Percentiles rank a stretch among this genome's conserved stretches.
Evolutionary conservation across 2,888 invertebrate genomes (phyloP).

Genomic region (Fabriciana adippe): DNA sequence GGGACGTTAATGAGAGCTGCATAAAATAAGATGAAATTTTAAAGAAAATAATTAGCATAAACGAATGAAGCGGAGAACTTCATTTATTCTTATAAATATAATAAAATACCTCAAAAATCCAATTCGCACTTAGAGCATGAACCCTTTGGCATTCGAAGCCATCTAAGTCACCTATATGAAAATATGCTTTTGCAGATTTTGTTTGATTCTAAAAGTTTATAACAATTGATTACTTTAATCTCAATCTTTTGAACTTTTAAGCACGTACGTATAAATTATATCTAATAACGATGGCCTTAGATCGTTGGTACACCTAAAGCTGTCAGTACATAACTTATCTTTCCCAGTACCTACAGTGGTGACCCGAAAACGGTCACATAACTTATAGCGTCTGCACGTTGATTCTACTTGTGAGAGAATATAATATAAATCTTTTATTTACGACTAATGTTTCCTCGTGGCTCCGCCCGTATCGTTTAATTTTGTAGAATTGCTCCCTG

Average conservation of each 20-base stretch:
- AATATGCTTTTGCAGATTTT: not conserved
- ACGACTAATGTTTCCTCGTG: not conserved
- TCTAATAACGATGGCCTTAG: constrained; percentile 14
- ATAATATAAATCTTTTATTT: constrained; percentile 7
- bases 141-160: too few relatives aligned
- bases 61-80: too few relatives aligned
- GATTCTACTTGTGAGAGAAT: constrained; percentile 24
- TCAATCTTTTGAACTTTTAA: constrained; percentile 11
- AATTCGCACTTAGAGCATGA: too few relatives aligned
- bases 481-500: not conserved
- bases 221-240: constrained; percentile 7
- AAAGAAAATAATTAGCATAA: too few relatives aligned
- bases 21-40: too few relatives aligned
- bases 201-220: not conserved
- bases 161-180: too few relatives aligned
- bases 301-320: constrained; percentile 16
- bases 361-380: constrained; percentile 30
- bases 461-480: not conserved
- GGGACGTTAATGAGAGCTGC: too few relatives aligned
- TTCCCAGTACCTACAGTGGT: constrained; percentile 15
- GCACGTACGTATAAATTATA: constrained; percentile 10
- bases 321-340: constrained; percentile 28
- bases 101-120: too few relatives aligned
- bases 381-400: constrained; percentile 25
- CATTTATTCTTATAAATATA: too few relatives aligned